Conservation (phyloP, 2,113 vertebrate genomes). For the Centropus unirufus region DNA sequence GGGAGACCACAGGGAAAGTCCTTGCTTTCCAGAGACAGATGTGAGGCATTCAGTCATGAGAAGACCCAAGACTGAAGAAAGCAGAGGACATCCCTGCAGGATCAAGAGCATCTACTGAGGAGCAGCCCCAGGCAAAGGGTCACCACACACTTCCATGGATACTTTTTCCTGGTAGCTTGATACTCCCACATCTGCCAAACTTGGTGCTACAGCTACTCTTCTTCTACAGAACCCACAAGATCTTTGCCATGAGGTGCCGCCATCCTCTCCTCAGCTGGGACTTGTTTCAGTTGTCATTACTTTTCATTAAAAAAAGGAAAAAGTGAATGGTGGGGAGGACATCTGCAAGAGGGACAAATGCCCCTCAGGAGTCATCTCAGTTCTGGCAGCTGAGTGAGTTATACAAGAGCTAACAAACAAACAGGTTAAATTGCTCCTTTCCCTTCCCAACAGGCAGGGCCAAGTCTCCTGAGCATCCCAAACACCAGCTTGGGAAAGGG, state of each 20-base stretch:
- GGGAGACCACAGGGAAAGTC: not conserved
- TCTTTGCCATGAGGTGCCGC: not conserved
- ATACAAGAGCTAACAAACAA: not conserved
- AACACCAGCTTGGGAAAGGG: fast-evolving
- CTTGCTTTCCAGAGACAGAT: not conserved
- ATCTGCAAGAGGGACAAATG: not conserved
- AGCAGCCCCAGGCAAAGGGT: not conserved
- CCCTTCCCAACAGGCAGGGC: not conserved
- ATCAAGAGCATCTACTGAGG: not conserved
- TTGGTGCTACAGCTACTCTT: not conserved
- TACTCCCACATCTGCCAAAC: not conserved
- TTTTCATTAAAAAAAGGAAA: not conserved
- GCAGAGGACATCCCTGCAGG: not conserved
- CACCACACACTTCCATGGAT: not conserved
- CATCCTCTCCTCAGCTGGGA: not conserved
- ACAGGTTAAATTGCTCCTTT: not conserved
- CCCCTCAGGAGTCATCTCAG: not conserved
- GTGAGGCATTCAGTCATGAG: fast-evolving
- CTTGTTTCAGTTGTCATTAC: not conserved
- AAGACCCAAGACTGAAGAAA: not conserved
- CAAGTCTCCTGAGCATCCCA: not conserved
- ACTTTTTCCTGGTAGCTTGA: not conserved
- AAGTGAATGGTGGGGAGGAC: not conserved
- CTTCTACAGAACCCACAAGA: not conserved
- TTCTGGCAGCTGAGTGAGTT: not conserved